Evolutionary conservation across 2,888 invertebrate genomes (phyloP), one percentile per base, ranked within the genome.

Genomic region (Eupithecia centaureata): DNA sequence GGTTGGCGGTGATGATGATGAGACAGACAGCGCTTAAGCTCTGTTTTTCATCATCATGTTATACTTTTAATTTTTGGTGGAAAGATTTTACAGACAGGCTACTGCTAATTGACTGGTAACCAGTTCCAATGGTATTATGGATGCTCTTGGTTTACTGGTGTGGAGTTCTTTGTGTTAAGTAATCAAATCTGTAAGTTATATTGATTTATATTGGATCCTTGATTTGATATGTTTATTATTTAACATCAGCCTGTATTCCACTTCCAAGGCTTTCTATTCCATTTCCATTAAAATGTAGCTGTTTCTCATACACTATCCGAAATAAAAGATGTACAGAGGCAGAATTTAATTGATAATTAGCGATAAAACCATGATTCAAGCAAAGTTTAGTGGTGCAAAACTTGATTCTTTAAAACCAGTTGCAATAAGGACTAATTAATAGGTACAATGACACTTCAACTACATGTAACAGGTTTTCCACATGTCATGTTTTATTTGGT

Each of bases 401-500:
- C 51, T 13, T 52, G 15, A 15, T 8, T 27, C n/a, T 52, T 5
- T 52, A 27, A 52, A 52, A 52, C 25, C 25, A 27, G 52, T 52
- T 52, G 27, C 27, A 27, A 15, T 52, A 27, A 27, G 52, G 52
- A 52, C 13, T 8, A 52, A 5, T 52, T 27, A 27, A 27, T 13
- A 27, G 52, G 25, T 52, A 27, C 15, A 51, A 15, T 27, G 25
- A 51, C 52, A 52, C 52, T 52, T 52, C 27, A 13, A 27, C 27
- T 27, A 52, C 27, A 52, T 27, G 25, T 52, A 52, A 27, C 27
- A 52, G 52, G 52, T 52, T 52, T 52, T 47, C 22, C 47, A 47
- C 47, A 47, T 42, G 52, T 15, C 15, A 52, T 51, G 15, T 47
- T 47, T 47, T 22, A 52, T 15, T 52, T 52, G 52, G 27, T 52